Evolutionary conservation across 2,888 invertebrate species (phyloP).

Genomic region (Ectropis crepuscularia): DNA sequence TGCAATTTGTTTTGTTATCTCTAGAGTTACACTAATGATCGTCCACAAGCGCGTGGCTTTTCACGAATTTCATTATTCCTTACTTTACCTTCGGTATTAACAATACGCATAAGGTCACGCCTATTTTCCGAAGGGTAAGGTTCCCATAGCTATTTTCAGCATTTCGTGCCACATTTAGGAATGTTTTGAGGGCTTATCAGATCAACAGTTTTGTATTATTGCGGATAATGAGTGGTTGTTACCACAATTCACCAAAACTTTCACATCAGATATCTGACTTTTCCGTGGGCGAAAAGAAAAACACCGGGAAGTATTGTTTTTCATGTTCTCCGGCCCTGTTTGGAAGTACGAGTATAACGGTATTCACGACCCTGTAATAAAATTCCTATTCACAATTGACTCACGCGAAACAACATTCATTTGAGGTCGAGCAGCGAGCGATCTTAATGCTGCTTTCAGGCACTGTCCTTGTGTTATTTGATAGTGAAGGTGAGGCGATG

Average conservation of each 20-base stretch:
- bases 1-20: slow-evolving; percentile 24
- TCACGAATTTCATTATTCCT: slow-evolving; percentile 1
- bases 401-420: slow-evolving; percentile 37
- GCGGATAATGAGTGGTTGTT: no score
- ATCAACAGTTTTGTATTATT: no score
- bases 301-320: no score
- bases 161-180: no score
- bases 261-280: no score
- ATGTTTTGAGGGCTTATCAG: no score
- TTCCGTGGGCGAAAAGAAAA: no score
- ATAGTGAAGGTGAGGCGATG: slow-evolving; percentile 53
- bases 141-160: no score
- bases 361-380: slow-evolving; percentile 15
- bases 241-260: no score
- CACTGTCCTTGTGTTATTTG: slow-evolving; percentile 60
- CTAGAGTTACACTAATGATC: slow-evolving; percentile 11
- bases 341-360: no score
- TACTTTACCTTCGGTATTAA: slow-evolving; percentile 14
- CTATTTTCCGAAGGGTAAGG: no score
- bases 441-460: slow-evolving; percentile 53
- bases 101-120: not conserved
- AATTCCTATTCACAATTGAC: slow-evolving; percentile 20
- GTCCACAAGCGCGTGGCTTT: slow-evolving; percentile 11
- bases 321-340: no score
- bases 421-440: slow-evolving; percentile 54